Evolutionary conservation across 2,797 vertebrate species (phyloP).

Genomic region (Lophius americanus): DNA sequence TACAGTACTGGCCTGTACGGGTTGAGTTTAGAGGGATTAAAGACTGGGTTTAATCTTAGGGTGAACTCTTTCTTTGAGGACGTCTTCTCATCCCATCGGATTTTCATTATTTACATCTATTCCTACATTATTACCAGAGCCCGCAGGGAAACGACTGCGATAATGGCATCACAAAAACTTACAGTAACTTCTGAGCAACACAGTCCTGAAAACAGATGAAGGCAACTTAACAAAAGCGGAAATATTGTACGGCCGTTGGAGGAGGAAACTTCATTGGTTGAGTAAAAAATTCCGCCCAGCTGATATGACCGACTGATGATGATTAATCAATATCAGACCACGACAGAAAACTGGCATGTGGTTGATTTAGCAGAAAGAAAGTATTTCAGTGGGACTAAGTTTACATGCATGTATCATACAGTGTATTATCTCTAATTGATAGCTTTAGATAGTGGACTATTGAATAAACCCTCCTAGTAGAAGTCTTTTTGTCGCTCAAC

Average conservation of each 20-base stretch:
- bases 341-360: not conserved
- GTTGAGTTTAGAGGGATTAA: too few relatives aligned
- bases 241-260: not conserved
- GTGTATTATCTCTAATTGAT: not conserved
- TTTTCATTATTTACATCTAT: not conserved
- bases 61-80: too few relatives aligned
- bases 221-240: not conserved
- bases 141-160: not conserved
- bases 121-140: not conserved
- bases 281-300: slow-evolving; percentile 7
- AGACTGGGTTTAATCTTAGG: too few relatives aligned
- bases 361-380: too few relatives aligned
- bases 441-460: not conserved
- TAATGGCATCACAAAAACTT: not conserved
- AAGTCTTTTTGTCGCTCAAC: not conserved
- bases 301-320: slow-evolving; percentile 35
- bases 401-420: not conserved
- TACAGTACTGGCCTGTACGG: too few relatives aligned
- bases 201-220: not conserved
- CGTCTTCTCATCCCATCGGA: too few relatives aligned
- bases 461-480: not conserved
- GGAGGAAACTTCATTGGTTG: not conserved
- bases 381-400: not conserved
- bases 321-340: not conserved
- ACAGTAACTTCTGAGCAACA: not conserved